Evolutionary conservation across 2,113 vertebrate species (phyloP).

Genomic region (Pyrgilauda ruficollis): DNA sequence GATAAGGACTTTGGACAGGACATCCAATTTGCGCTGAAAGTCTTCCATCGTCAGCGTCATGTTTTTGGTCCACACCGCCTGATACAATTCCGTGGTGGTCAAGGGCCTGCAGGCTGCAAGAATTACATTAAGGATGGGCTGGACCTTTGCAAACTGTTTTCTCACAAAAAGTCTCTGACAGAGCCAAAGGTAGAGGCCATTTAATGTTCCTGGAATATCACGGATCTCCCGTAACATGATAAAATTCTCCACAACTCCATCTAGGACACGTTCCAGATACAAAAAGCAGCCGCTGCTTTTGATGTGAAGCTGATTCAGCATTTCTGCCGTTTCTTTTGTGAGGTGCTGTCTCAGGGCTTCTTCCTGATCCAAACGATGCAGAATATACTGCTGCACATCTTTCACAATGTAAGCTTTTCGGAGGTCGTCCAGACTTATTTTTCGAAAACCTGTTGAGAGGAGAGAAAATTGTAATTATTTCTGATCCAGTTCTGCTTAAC

Average conservation of each 20-base stretch:
- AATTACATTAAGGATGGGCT: slow-evolving; percentile 96
- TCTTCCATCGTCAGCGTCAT: slow-evolving; percentile 90
- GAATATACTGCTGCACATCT: slow-evolving; percentile 97
- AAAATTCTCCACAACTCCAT: slow-evolving; percentile 96
- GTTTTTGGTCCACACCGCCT: slow-evolving; percentile 97
- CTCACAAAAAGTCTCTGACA: slow-evolving; percentile 97
- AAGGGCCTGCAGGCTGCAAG: slow-evolving; percentile 92
- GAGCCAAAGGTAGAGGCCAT: slow-evolving; percentile 98
- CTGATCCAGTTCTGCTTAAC: not conserved
- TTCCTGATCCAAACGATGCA: slow-evolving; percentile 94
- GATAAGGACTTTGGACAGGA: slow-evolving; percentile 91
- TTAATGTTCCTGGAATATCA: slow-evolving; percentile 95
- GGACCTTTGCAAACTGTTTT: slow-evolving; percentile 97
- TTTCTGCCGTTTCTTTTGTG: slow-evolving; percentile 97
- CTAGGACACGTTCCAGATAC: slow-evolving; percentile 94
- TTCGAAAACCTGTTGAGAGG: slow-evolving; percentile 85
- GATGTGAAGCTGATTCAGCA: slow-evolving; percentile 98
- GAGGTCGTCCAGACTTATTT: slow-evolving; percentile 96
- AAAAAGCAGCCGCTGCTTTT: slow-evolving; percentile 98
- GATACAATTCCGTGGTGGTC: slow-evolving; percentile 88
- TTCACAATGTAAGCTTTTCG: slow-evolving; percentile 97
- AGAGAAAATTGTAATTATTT: not conserved
- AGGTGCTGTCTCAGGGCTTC: slow-evolving; percentile 95
- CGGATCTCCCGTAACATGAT: slow-evolving; percentile 97
- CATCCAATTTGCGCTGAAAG: slow-evolving; percentile 95